Evolutionary conservation across 2,888 invertebrate genomes (phyloP).

Genomic region (Camptogramma bilineatum): DNA sequence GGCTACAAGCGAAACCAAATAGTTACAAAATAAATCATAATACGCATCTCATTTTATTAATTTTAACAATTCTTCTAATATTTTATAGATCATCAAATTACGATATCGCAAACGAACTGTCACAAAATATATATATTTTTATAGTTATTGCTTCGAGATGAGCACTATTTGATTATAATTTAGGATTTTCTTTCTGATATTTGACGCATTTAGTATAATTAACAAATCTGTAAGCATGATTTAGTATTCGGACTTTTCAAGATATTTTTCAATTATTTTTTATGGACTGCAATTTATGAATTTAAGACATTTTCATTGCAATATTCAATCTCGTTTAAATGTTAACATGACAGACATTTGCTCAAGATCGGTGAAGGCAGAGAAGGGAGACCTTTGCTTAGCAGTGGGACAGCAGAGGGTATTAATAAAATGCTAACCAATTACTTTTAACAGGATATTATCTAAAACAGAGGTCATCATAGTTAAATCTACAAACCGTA

Average conservation of each 20-base stretch:
- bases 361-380: too few relatives aligned
- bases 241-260: neutral
- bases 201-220: slow-evolving; percentile 8
- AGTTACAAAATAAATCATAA: slow-evolving; percentile 37
- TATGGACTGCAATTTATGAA: neutral
- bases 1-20: slow-evolving; percentile 33
- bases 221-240: neutral
- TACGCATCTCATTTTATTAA: slow-evolving; percentile 27
- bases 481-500: too few relatives aligned
- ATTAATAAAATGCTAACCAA: neutral
- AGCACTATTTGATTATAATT: slow-evolving; percentile 19
- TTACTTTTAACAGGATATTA: neutral
- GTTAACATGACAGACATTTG: too few relatives aligned
- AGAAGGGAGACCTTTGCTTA: too few relatives aligned
- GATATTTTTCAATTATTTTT: neutral
- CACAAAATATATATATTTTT: slow-evolving; percentile 24
- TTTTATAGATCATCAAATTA: slow-evolving; percentile 19
- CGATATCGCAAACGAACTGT: slow-evolving; percentile 21
- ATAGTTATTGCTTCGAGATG: slow-evolving; percentile 16
- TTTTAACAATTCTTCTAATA: slow-evolving; percentile 36
- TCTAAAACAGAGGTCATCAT: too few relatives aligned
- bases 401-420: too few relatives aligned
- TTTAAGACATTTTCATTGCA: neutral
- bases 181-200: slow-evolving; percentile 18
- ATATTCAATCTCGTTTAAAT: too few relatives aligned